Base-by-base conservation (phyloP, 2,113 vertebrate species). In the Corvus cornix region DNA sequence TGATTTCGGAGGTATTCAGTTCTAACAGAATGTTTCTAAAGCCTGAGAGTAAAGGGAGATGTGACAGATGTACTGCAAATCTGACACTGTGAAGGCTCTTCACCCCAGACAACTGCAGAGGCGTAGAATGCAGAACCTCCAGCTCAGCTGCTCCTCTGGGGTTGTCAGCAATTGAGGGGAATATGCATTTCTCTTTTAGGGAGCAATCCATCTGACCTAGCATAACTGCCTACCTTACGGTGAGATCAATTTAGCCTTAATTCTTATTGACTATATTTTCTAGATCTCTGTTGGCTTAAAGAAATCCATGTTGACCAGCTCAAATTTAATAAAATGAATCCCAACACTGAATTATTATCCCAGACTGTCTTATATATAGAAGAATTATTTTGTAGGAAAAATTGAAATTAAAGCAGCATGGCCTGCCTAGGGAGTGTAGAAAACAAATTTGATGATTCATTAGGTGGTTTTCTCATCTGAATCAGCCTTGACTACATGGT, bases 111-210 rank as follows among this genome's bases (percentile, higher is more conserved):
- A 83, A 46, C n/a, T 33, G 30, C 49, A 58, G 26, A 85, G 22
- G 15, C 2, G 2, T 9, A 23, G 28, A 31, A 33, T 60, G 43
- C 3, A 76, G 62, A 49, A 58, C 16, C 53, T 79, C 41, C 20
- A 53, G 41, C n/a, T 79, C 63, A 80, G 62, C 31, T 74, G 63
- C 30, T 92, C 46, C 63, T 85, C 41, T 90, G 28, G 22, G 81
- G 46, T 3, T 74, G 43, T 24, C 43, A 86, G 33, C 20, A 62
- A 13, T 16, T 89, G n/a, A 88, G 9, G 83, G 12, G 13, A 80
- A 76, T 80, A 88, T 51, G 43, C 46, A 73, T 86, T 91, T 94
- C 31, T 95, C 22, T 92, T 93, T 83, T 70, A 90, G 55, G 75
- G 46, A 80, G 39, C 31, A 86, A 51, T 86, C 66, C 7, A 1